Base-by-base conservation (phyloP, 2,888 invertebrate genomes). In the Trimorus sp. region DNA sequence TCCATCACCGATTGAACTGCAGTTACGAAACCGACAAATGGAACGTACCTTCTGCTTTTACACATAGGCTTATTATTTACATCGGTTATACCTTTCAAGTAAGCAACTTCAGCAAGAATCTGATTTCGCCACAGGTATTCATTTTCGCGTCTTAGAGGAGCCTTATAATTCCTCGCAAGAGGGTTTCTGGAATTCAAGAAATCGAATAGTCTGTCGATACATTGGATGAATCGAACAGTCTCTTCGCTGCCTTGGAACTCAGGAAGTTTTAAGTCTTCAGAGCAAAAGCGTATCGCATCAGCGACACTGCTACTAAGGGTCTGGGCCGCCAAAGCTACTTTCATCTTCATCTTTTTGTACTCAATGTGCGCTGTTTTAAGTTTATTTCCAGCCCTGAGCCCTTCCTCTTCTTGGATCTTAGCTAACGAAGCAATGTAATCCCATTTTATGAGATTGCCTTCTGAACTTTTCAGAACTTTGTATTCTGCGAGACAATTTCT, bases 201-300 rank as follows among this genome's bases (percentile, higher is more conserved):
- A 26, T 26, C 26, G 26, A 26, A 26, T 26, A 26, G 4, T 14
- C 56, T 59, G 37, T 79, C 66, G 6, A 79, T 71, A 5, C 15
- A 66, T n/a, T 62, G 49, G 53, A 74, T 74, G 12, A 68, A 79
- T n/a, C 38, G 9, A 26, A 68, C 66, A 11, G 73, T 73, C n/a
- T 59, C 71, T 11, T 66, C 68, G 36, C 60, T 59, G 15, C 53
- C 53, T 53, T 68, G 5, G 68, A 79, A 79, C 53, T 73, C 37
- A 54, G 26, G 14, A 38, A 75, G 49, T 7, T 40, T 1, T 36
- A 73, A 62, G 0, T 15, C 15, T 12, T 54, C 16, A 14, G 2
- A 7, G 36, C 65, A 75, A 38, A 49, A 58, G 5, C 26, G 37
- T 1, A 75, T 63, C 7, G 49, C 45, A 49, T 75, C 65, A 8